A percentile compares a stretch with the other conserved stretches of the same genome.
Conservation (phyloP, 2,888 invertebrate species). For the Brachypterus glaber region DNA sequence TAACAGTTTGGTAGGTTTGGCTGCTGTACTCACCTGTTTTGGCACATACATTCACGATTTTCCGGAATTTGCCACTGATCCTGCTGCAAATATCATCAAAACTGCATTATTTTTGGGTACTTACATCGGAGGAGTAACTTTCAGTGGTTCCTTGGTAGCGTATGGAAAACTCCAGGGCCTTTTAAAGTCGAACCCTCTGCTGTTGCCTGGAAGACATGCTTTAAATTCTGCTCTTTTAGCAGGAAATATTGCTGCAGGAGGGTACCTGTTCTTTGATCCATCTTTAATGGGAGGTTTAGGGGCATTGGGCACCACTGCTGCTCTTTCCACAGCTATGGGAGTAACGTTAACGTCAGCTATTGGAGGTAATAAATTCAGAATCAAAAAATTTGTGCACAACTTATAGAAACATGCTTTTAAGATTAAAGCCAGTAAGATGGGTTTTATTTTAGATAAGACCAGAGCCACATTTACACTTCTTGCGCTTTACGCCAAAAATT, state of each 20-base stretch:
- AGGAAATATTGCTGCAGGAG: constrained; percentile 66
- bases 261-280: constrained; percentile 54
- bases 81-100: constrained; percentile 70
- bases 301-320: constrained; percentile 65
- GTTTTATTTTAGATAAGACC: too few species aligned
- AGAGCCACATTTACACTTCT: too few species aligned
- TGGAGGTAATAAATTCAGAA: constrained; percentile 57
- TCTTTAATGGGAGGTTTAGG: constrained; percentile 60
- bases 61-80: constrained; percentile 72
- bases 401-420: too few species aligned
- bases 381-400: too few species aligned
- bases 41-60: constrained; percentile 79
- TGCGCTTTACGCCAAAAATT: too few species aligned
- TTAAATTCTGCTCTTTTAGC: constrained; percentile 61
- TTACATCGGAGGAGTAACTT: constrained; percentile 83
- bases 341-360: constrained; percentile 82
- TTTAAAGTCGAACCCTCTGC: constrained; percentile 67
- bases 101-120: constrained; percentile 80
- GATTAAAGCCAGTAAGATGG: too few species aligned
- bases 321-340: constrained; percentile 72
- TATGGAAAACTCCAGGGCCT: constrained; percentile 83
- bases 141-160: constrained; percentile 80
- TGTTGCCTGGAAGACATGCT: constrained; percentile 73
- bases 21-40: constrained; percentile 77
- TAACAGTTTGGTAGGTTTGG: constrained; percentile 75